Conservation (phyloP, 2,888 invertebrate species). For the Marronus borbonicus region DNA sequence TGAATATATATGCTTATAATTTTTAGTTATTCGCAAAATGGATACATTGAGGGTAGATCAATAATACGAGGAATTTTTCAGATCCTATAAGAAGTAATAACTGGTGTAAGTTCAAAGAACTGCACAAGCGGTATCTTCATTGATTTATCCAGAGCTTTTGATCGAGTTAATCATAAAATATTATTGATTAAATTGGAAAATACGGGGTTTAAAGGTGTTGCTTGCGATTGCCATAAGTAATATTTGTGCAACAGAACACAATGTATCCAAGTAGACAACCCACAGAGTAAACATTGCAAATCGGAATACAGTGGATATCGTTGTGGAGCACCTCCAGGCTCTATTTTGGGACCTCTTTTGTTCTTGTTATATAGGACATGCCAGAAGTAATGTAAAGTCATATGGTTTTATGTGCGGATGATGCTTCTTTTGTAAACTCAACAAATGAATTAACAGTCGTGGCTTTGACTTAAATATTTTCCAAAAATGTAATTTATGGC, state of each 20-base stretch:
- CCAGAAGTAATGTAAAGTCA: too few species aligned
- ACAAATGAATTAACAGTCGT: too few species aligned
- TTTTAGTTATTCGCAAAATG: background rate
- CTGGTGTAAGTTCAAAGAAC: background rate
- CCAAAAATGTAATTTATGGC: too few species aligned
- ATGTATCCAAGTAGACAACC: background rate
- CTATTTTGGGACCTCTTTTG: too few species aligned
- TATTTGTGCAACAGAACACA: background rate
- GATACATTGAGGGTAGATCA: background rate
- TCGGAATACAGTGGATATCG: background rate
- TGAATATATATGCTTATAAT: too few species aligned
- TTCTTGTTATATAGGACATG: too few species aligned
- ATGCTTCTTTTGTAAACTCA: too few species aligned
- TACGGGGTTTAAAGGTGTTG: too few species aligned
- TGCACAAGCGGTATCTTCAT: background rate
- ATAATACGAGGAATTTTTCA: background rate
- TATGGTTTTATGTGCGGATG: too few species aligned
- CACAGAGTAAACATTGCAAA: background rate
- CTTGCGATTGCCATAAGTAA: background rate
- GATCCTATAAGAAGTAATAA: background rate
- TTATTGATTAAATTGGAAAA: too few species aligned
- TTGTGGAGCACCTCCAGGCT: background rate
- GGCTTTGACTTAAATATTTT: too few species aligned
- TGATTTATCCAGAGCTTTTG: background rate
- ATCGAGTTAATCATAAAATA: too few species aligned